Percentiles rank a stretch among this genome's conserved stretches.
These are phyloP conservation scores for Sphaeridia pumilis DNA, from an alignment of 2,888 invertebrate species.

Conservation along the genomic window DNA sequence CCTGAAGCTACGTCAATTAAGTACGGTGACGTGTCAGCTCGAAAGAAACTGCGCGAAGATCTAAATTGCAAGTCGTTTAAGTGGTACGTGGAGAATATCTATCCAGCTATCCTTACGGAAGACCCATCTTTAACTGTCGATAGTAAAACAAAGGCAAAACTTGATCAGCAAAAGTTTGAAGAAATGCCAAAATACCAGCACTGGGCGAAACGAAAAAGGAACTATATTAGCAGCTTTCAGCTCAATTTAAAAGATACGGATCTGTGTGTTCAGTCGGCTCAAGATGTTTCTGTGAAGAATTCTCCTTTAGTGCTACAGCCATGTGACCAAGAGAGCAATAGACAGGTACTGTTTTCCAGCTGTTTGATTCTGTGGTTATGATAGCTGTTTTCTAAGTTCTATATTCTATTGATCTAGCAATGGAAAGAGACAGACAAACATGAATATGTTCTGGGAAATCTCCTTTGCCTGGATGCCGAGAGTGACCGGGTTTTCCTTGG, in stretches of 20 bases:
- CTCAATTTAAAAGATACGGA: slow-evolving; percentile 59
- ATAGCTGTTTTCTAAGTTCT: no score
- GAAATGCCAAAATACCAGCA: slow-evolving; percentile 51
- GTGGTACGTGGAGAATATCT: slow-evolving; percentile 77
- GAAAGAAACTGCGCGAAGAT: slow-evolving; percentile 57
- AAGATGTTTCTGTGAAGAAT: slow-evolving; percentile 64
- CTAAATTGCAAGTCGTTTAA: slow-evolving; percentile 68
- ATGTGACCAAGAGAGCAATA: slow-evolving; percentile 53
- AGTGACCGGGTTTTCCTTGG: slow-evolving; percentile 57
- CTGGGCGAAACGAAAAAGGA: slow-evolving; percentile 58
- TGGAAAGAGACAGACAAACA: slow-evolving; percentile 75
- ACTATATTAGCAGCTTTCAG: slow-evolving; percentile 42
- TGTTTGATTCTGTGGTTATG: no score
- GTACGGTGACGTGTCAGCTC: slow-evolving; percentile 69
- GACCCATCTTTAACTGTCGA: slow-evolving; percentile 18
- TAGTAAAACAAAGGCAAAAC: slow-evolving; percentile 34
- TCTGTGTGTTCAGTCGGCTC: slow-evolving; percentile 66
- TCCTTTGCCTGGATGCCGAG: slow-evolving; percentile 71
- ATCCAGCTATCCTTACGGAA: slow-evolving; percentile 54
- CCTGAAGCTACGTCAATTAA: slow-evolving; percentile 22
- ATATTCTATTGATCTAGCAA: slow-evolving; percentile 52
- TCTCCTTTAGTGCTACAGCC: slow-evolving; percentile 57
- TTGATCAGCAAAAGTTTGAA: slow-evolving; percentile 43
- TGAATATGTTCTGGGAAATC: slow-evolving; percentile 70
- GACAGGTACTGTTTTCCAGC: no score